Evolutionary conservation across 1,140 invertebrate species (phyloP).

Genomic region (Batillaria attramentaria): DNA sequence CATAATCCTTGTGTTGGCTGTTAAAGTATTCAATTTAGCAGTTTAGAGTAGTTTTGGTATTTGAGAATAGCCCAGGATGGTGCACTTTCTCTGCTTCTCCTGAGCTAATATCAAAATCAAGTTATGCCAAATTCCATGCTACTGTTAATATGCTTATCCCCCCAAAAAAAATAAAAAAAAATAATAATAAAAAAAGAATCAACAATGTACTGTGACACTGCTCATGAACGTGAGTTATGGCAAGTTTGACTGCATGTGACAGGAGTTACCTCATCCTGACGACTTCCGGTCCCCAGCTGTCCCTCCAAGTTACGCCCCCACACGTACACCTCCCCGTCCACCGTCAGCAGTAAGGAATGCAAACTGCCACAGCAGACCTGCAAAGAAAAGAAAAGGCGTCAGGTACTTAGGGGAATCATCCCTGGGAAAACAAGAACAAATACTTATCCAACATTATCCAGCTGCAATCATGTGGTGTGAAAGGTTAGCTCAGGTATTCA

Average conservation of each 20-base stretch:
- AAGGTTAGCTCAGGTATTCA: no score
- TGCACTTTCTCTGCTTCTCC: no score
- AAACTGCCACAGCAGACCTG: conserved; percentile 80
- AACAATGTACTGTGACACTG: no score
- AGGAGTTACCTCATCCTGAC: conserved; percentile 71
- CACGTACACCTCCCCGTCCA: conserved; percentile 78
- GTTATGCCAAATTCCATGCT: no score
- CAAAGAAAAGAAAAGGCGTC: no score
- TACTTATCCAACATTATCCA: no score
- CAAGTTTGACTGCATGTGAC: neutral
- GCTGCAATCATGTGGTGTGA: no score
- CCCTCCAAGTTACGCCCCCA: conserved; percentile 83
- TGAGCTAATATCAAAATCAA: no score
- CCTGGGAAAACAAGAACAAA: no score
- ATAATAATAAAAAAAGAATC: neutral
- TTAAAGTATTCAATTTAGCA: neutral
- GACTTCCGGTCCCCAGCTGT: conserved; percentile 79
- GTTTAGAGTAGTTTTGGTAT: neutral
- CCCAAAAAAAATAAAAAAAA: neutral
- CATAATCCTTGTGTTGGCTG: no score
- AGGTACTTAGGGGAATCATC: no score
- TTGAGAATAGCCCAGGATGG: no score
- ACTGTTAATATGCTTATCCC: neutral
- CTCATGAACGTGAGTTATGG: neutral
- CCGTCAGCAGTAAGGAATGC: conserved; percentile 79